A percentile compares a stretch with the other conserved stretches of the same genome.
phyloP scores from a whole-genome alignment of 2,113 vertebrate species.

The Fregetta grallaria region DNA sequence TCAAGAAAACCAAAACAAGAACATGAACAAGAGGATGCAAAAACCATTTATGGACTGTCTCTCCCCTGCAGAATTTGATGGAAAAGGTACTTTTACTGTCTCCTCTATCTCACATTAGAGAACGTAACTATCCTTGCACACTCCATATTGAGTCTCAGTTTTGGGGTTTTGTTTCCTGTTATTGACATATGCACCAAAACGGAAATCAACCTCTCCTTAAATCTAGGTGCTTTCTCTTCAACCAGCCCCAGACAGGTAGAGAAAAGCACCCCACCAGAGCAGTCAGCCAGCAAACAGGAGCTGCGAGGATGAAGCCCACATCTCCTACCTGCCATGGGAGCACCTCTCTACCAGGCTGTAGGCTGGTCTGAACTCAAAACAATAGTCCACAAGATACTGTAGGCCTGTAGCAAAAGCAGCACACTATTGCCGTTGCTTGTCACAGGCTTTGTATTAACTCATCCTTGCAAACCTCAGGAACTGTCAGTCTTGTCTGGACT shows the following conservation, averaged over 20 bases:
- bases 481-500: not conserved
- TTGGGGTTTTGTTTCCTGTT: not conserved
- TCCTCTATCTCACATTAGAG: not conserved
- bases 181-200: not conserved
- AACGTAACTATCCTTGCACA: not conserved
- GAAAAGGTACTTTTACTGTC: not conserved
- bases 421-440: not conserved
- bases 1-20: not conserved
- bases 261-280: not conserved
- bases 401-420: not conserved
- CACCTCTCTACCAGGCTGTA: not conserved
- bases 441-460: not conserved
- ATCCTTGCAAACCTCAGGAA: not conserved
- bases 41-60: not conserved
- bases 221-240: not conserved
- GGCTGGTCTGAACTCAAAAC: not conserved
- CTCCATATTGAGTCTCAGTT: not conserved
- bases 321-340: not conserved
- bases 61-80: not conserved
- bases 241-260: not conserved
- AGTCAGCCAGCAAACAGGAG: not conserved
- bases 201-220: not conserved
- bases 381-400: not conserved
- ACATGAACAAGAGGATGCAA: not conserved
- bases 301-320: not conserved